phyloP scores from a whole-genome alignment of 2,888 invertebrate genomes.

The Drosophila eohydei region DNA sequence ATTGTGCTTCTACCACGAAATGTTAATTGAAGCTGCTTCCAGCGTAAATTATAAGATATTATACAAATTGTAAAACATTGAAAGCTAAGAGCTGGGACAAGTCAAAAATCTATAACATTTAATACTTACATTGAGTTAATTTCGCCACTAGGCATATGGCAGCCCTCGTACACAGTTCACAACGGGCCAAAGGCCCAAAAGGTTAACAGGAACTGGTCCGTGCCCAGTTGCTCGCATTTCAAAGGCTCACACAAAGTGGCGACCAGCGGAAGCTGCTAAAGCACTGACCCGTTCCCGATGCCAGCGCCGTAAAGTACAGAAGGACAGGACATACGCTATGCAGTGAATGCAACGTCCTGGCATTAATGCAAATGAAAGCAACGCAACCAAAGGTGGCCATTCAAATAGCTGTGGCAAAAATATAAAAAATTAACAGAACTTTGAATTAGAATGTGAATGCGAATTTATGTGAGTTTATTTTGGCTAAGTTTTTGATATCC shows the following conservation, averaged over 20 bases:
- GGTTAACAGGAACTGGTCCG: constrained; percentile 8
- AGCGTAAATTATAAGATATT: too few relatives aligned
- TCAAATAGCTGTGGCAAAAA: constrained; percentile 18
- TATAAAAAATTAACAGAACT: not conserved
- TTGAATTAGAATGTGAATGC: constrained; percentile 3
- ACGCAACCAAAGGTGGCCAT: constrained; percentile 33
- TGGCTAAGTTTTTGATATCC: not conserved
- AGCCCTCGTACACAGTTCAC: not conserved
- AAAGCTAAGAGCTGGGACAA: too few relatives aligned
- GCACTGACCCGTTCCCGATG: not conserved
- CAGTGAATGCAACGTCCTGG: constrained; percentile 27
- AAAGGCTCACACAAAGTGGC: constrained; percentile 21
- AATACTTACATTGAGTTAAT: too few relatives aligned
- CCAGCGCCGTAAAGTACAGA: not conserved
- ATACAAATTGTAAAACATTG: too few relatives aligned
- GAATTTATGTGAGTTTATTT: constrained; percentile 6
- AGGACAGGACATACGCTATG: constrained; percentile 13
- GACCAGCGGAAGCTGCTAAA: constrained; percentile 19
- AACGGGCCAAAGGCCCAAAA: not conserved
- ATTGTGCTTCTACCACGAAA: too few relatives aligned
- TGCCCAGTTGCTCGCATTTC: constrained; percentile 5
- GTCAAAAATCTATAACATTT: too few relatives aligned
- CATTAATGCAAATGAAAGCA: constrained; percentile 48
- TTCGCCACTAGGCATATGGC: constrained; percentile 2
- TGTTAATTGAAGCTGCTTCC: too few relatives aligned